A percentile compares a stretch with the other conserved stretches of the same genome.
Evolutionary conservation across 2,797 vertebrate species (phyloP).

Genomic region (Lerista edwardsae): DNA sequence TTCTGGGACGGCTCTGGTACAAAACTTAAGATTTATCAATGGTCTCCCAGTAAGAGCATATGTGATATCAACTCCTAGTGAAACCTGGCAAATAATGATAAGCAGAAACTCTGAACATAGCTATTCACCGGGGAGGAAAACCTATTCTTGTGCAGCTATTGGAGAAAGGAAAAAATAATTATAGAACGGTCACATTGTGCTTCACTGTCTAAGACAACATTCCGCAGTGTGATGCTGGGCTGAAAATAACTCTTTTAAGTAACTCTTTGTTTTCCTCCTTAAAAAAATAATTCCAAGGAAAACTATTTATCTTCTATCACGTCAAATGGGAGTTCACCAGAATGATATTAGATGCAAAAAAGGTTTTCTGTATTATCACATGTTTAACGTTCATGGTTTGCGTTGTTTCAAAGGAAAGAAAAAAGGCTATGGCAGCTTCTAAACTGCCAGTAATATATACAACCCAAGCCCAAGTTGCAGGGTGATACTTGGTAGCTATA

Average conservation of each 20-base stretch:
- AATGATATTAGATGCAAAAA: conserved; percentile 19
- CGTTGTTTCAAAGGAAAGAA: conserved; percentile 22
- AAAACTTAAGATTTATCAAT: conserved; percentile 69
- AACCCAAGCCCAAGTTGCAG: not conserved
- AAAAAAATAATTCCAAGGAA: conserved; percentile 45
- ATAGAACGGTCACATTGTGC: conserved; percentile 51
- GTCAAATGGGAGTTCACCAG: conserved; percentile 24
- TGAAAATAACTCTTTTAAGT: conserved; percentile 46
- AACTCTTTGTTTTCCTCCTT: conserved; percentile 37
- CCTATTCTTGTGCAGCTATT: conserved; percentile 60
- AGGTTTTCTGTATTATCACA: not conserved
- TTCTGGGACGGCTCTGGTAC: conserved; percentile 64
- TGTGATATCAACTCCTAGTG: conserved; percentile 66
- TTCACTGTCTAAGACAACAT: conserved; percentile 49
- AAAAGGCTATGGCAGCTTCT: not conserved
- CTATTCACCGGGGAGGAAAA: conserved; percentile 61
- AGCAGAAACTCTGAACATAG: conserved; percentile 64
- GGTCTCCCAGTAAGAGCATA: conserved; percentile 58
- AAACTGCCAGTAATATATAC: not conserved
- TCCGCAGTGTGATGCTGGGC: conserved; percentile 51
- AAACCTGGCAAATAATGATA: conserved; percentile 80
- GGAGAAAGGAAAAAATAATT: conserved; percentile 61
- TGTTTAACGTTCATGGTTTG: not conserved
- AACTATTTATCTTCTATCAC: conserved; percentile 37
- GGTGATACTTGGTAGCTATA: too few species aligned